A percentile compares a stretch with the other conserved stretches of the same genome.
Evolutionary conservation across 2,797 vertebrate species (phyloP).

Genomic region (Vireo griseus): DNA sequence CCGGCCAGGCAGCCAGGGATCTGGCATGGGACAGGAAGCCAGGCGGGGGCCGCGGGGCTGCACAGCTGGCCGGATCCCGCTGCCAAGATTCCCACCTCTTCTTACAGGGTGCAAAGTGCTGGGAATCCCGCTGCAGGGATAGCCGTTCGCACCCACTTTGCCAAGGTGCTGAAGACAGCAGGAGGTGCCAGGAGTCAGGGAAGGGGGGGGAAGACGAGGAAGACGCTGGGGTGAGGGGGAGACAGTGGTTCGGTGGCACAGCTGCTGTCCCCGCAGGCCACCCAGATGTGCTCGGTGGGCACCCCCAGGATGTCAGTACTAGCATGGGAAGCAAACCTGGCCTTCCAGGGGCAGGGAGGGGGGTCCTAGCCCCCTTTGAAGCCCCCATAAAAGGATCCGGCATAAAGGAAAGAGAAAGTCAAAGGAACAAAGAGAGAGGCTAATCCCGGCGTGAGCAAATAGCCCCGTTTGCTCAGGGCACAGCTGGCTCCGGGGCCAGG

Average conservation of each 20-base stretch:
- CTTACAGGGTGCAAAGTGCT: constrained; percentile 58
- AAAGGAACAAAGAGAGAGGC: constrained; percentile 56
- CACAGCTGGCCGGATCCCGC: constrained; percentile 10
- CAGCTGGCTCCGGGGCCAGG: constrained; percentile 40
- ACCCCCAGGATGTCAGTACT: neutral
- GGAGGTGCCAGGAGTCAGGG: neutral
- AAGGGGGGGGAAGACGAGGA: neutral
- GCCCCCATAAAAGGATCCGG: constrained; percentile 36
- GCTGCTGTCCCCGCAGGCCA: neutral
- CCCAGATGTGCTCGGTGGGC: neutral
- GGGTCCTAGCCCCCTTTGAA: constrained; percentile 50
- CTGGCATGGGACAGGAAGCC: constrained; percentile 11
- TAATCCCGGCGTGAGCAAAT: constrained; percentile 61
- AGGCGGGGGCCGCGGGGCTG: neutral
- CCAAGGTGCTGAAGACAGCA: neutral
- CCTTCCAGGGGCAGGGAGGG: neutral
- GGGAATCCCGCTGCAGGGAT: constrained; percentile 12
- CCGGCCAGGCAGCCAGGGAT: neutral
- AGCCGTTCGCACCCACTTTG: constrained; percentile 38
- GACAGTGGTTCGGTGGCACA: neutral
- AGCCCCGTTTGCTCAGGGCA: constrained; percentile 50
- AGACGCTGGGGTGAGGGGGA: accelerated
- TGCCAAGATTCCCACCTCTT: constrained; percentile 58
- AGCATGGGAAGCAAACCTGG: constrained; percentile 15
- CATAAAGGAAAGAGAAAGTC: constrained; percentile 61